Evolutionary conservation across 2,113 vertebrate species (phyloP).

Genomic region (Tychaedon coryphoeus): DNA sequence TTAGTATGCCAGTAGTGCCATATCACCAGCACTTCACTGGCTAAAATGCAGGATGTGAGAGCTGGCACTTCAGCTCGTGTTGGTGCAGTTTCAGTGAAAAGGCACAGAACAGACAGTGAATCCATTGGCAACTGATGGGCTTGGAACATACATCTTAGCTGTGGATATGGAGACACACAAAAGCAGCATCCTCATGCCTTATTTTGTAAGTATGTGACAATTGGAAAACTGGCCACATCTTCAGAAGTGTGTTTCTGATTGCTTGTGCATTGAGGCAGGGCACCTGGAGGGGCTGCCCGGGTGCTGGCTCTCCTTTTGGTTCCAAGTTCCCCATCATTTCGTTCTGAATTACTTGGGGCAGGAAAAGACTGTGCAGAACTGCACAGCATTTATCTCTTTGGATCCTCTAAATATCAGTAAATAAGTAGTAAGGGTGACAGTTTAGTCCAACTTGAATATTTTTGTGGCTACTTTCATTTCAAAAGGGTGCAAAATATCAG

Average conservation of each 20-base stretch:
- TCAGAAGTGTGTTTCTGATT: background rate
- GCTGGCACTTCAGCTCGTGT: background rate
- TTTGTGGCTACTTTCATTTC: background rate
- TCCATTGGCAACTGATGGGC: background rate
- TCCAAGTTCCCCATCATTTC: background rate
- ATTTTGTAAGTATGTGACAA: background rate
- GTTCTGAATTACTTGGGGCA: background rate
- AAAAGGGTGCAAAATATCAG: background rate
- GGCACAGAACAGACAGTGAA: background rate
- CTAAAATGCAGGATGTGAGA: background rate
- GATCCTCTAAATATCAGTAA: background rate
- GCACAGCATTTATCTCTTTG: background rate
- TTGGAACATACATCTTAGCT: background rate
- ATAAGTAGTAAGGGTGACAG: background rate
- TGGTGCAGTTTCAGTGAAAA: background rate
- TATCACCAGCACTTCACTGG: accelerated
- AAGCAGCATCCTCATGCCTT: background rate
- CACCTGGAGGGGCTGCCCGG: background rate
- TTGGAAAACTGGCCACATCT: background rate
- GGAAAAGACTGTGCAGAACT: background rate
- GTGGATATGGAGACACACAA: background rate
- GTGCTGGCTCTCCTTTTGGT: background rate
- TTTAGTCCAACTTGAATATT: background rate
- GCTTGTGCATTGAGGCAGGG: background rate
- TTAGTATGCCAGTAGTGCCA: accelerated